Base-by-base conservation (phyloP, 2,113 vertebrate genomes). In the Petroica traversi region DNA sequence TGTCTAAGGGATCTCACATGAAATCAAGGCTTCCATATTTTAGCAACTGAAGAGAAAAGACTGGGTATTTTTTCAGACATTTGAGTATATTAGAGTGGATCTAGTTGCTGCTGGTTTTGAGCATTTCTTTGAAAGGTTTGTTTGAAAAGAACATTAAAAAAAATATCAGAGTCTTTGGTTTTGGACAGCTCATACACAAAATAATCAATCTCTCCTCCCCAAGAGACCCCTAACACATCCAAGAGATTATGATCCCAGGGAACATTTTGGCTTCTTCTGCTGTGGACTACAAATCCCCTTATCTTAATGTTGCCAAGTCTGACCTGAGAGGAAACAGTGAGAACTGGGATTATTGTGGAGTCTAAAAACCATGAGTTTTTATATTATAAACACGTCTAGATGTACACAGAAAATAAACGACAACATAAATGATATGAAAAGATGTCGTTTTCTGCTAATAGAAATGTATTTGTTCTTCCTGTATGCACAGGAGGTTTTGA, bases 101-200 rank as follows among this genome's bases (percentile, higher is more conserved):
- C 31, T 28, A 31, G 43, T 41, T 12, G 1, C 45, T 62, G 34
- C 33, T 54, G 28, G 25, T 64, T 82, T 71, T 67, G 29, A 92
- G 61, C 19, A 11, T 52, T 54, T 91, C 22, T 84, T 57, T 71
- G 34, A 63, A 88, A 85, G 24, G 20, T 19, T 38, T 0, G 1
- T 78, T 67, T 9, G 23, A 62, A 73, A 64, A 29, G 17, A 29
- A 34, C 0, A 0, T 24, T n/a, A n/a, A 22, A n/a, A 1, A 9
- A 46, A 66, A 46, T 59, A 46, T 22, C 38, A 57, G 57, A 58
- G 48, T 14, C 24, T 41, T 51, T 69, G 41, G 1, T 58, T 88
- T 79, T 40, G 55, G 26, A 67, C 26, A 73, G 45, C 15, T 41
- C 36, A 85, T 43, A 26, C 33, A 78, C 7, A 68, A 82, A 72